Conservation (phyloP, 2,113 vertebrate genomes). For the Charina bottae region DNA sequence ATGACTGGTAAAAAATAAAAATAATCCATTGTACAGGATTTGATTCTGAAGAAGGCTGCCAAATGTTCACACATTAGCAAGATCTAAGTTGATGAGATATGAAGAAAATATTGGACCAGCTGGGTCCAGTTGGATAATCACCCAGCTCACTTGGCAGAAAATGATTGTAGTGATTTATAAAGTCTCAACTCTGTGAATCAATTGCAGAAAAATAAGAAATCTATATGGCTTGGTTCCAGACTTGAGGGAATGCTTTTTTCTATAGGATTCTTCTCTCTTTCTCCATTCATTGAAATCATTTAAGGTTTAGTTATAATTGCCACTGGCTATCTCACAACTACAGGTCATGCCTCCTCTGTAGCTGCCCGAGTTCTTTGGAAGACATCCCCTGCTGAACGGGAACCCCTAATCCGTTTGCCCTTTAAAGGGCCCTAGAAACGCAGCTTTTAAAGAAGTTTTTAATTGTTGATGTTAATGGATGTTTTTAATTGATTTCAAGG, state of each 20-base stretch:
- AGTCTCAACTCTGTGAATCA: neutral
- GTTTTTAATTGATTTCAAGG: neutral
- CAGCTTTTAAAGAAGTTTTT: neutral
- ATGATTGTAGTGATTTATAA: neutral
- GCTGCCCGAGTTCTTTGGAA: neutral
- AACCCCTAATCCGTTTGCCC: neutral
- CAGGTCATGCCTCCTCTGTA: neutral
- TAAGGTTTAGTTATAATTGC: neutral
- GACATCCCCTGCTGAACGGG: neutral
- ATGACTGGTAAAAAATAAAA: neutral
- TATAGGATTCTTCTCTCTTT: neutral
- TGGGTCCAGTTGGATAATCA: neutral
- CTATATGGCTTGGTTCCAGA: neutral
- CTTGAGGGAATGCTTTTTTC: neutral
- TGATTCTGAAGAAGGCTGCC: neutral
- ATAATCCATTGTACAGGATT: neutral
- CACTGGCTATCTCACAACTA: neutral
- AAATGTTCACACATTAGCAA: neutral
- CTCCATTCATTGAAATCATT: neutral
- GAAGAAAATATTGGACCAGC: conserved; percentile 2
- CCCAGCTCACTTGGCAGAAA: neutral
- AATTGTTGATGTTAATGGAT: neutral
- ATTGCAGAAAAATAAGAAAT: neutral
- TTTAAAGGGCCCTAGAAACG: neutral
- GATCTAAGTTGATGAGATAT: neutral